Conservation (phyloP, 2,113 vertebrate genomes). For the Sorex araneus region DNA sequence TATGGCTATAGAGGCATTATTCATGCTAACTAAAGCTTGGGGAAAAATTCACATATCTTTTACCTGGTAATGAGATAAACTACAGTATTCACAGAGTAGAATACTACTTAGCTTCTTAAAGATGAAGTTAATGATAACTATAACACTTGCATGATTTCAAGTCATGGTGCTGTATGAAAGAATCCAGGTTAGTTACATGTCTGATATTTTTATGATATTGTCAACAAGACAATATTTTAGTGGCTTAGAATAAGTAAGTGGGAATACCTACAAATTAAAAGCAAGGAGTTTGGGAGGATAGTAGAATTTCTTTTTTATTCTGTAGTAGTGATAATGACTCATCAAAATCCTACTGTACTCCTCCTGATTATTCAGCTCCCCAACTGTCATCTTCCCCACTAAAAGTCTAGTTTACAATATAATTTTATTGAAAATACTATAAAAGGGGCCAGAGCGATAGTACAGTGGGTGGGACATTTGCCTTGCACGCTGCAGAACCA, state of each 20-base stretch:
- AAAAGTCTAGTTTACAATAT: constrained; percentile 7
- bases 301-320: neutral
- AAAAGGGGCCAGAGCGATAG: no score
- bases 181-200: neutral
- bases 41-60: neutral
- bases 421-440: constrained; percentile 19
- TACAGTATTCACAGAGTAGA: neutral
- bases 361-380: neutral
- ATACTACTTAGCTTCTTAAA: neutral
- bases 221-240: neutral
- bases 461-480: no score
- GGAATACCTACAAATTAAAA: neutral
- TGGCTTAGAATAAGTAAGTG: neutral
- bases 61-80: neutral
- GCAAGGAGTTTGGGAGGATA: neutral
- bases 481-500: no score
- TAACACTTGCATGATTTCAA: neutral
- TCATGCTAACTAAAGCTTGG: neutral
- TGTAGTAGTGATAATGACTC: neutral
- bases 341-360: neutral
- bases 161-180: neutral
- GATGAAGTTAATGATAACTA: neutral
- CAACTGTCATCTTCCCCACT: neutral
- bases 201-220: neutral
- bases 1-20: neutral